These are phyloP conservation scores for Ichneumoninae sp. DNA, from an alignment of 2,888 invertebrate species.

Conservation along the genomic window DNA sequence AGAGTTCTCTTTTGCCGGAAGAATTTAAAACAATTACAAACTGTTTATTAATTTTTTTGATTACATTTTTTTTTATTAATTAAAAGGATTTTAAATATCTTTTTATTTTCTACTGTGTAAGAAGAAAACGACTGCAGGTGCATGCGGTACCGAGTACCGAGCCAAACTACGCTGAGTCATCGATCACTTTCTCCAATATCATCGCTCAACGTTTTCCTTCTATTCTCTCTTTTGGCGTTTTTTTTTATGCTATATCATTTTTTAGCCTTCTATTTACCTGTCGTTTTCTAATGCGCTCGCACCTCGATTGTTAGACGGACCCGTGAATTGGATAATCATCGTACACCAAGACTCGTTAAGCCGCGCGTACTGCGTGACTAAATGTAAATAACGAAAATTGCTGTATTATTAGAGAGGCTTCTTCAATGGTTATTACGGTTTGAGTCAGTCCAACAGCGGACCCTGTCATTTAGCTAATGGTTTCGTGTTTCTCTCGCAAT, in stretches of 20 bases:
- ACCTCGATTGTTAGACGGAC: conserved; percentile 39
- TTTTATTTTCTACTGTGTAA: neutral
- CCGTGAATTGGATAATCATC: conserved; percentile 56
- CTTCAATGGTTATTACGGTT: conserved; percentile 15
- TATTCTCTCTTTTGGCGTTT: neutral
- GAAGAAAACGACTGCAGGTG: neutral
- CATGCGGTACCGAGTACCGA: neutral
- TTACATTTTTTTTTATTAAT: neutral
- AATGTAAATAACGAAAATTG: conserved; percentile 61
- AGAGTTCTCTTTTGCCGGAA: no score
- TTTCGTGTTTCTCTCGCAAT: conserved; percentile 3
- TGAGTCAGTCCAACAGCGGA: neutral
- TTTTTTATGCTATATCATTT: neutral
- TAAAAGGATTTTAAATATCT: neutral
- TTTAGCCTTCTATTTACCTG: conserved; percentile 32
- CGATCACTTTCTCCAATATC: conserved; percentile 59
- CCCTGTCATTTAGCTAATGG: conserved; percentile 17
- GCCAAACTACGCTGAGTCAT: conserved; percentile 49
- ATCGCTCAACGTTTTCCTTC: conserved; percentile 30
- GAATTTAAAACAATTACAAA: neutral
- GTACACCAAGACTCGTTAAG: conserved; percentile 48
- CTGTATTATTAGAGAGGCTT: conserved; percentile 39
- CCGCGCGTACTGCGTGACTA: conserved; percentile 56
- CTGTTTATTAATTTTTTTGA: neutral
- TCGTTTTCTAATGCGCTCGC: conserved; percentile 55